A percentile compares a stretch with the other conserved stretches of the same genome.
phyloP scores from a whole-genome alignment of 2,113 vertebrate species.

The Amia ocellicauda region DNA sequence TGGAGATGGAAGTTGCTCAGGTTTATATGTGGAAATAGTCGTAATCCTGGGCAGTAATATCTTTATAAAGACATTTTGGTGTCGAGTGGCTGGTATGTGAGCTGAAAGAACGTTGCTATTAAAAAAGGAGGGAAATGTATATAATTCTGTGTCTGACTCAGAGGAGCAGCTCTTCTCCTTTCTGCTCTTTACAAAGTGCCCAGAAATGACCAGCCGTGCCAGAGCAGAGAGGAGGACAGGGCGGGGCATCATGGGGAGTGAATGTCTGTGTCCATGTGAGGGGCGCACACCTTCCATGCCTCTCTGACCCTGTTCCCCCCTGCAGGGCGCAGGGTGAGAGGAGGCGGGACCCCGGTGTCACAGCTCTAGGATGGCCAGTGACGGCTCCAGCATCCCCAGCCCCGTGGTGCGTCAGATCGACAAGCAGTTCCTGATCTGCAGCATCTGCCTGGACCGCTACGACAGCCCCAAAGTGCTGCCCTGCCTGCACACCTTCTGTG shows the following conservation, averaged over 20 bases:
- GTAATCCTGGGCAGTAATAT: too few species aligned
- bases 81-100: too few species aligned
- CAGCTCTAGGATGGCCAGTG: slow-evolving; percentile 96
- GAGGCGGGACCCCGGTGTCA: slow-evolving; percentile 74
- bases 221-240: not conserved
- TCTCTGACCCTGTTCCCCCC: too few species aligned
- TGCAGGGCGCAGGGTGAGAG: slow-evolving; percentile 76
- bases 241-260: not conserved
- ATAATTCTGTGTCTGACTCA: too few species aligned
- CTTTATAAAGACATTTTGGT: too few species aligned
- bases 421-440: slow-evolving; percentile 99
- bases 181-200: not conserved
- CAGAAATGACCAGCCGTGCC: not conserved
- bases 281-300: too few species aligned
- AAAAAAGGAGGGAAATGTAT: too few species aligned
- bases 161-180: too few species aligned
- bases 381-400: slow-evolving; percentile 87
- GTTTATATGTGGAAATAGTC: too few species aligned
- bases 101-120: too few species aligned
- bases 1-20: too few species aligned
- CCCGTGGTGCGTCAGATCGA: slow-evolving; percentile 97
- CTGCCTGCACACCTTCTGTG: slow-evolving; percentile 93
- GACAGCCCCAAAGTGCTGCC: slow-evolving; percentile 96
- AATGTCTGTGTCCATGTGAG: not conserved
- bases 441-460: slow-evolving; percentile 98